Percentiles rank a stretch among this genome's conserved stretches.
These are phyloP conservation scores for Pygmarrhopalites habei DNA, from an alignment of 1,140 invertebrate species.

Conservation along the genomic window DNA sequence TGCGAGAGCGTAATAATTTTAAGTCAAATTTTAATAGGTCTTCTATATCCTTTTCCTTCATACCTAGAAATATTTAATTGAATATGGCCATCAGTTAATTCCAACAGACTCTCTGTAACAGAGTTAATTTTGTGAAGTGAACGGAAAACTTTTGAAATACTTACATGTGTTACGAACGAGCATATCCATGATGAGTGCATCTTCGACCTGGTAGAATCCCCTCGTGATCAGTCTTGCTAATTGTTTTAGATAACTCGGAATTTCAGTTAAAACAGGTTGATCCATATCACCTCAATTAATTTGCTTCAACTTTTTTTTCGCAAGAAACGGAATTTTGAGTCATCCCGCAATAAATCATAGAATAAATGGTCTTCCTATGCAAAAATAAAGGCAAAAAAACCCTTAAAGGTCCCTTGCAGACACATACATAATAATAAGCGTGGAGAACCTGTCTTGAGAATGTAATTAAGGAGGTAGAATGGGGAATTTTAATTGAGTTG, in stretches of 20 bases:
- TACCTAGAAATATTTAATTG: too few species aligned
- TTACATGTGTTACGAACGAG: conserved; percentile 84
- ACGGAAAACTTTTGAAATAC: conserved; percentile 40
- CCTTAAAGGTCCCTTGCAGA: too few species aligned
- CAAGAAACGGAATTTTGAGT: too few species aligned
- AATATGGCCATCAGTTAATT: not conserved
- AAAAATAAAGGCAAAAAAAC: too few species aligned
- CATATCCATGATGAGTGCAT: conserved; percentile 90
- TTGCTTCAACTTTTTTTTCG: too few species aligned
- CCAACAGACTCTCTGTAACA: conserved; percentile 17
- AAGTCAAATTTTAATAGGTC: conserved; percentile 89
- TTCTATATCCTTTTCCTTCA: conserved; percentile 95
- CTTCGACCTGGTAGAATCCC: conserved; percentile 89
- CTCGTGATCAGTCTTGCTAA: conserved; percentile 79
- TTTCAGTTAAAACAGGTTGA: conserved; percentile 61
- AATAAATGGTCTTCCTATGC: too few species aligned
- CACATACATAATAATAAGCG: too few species aligned
- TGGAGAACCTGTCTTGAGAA: too few species aligned
- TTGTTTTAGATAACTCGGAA: conserved; percentile 83
- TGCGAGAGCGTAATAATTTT: conserved; percentile 82
- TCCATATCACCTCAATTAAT: conserved; percentile 42
- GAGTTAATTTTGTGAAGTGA: not conserved
- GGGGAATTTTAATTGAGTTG: too few species aligned
- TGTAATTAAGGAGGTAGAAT: too few species aligned
- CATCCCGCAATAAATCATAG: too few species aligned